Base-by-base conservation (phyloP, 2,888 invertebrate genomes). In the Agonopterix heracliana region DNA sequence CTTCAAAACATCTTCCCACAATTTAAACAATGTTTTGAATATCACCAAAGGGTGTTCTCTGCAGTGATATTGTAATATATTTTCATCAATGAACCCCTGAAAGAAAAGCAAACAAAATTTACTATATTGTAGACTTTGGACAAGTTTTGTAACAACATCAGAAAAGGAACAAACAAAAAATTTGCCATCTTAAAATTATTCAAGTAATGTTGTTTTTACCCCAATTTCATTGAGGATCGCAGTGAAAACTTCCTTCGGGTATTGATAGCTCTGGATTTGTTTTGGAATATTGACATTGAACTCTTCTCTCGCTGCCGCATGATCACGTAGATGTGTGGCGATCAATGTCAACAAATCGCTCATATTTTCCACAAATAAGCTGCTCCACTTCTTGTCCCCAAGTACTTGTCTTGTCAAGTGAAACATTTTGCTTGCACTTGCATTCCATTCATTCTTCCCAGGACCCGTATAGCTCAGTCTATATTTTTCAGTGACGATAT, bases 11-110 rank as follows among this genome's bases (percentile, higher is more conserved):
- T 81, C 81, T 13, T 80, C 71, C 71, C 89, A 89, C 1, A 92
- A 62, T 46, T 78, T 70, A 45, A 90, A 73, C 12, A 92, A 64
- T 50, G 91, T 78, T 61, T 84, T 85, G 54, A 92, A 90, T 47
- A 93, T 63, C n/a, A 79, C 72, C 40, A 81, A 62, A 3, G 90
- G 90, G 57, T 79, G 81, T 45, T 87, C 78, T 58, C 73, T 72
- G 56, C 85, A 87, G 1, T 89, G 76, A 62, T 76, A 89, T 42
- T 64, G 71, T 68, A 78, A 75, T 35, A 76, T 73, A 52, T 71
- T 73, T 17, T 69, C 71, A 46, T 76, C 82, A 10, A 78, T 79
- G 26, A 70, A 62, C 48, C 76, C 81, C 85, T 81, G 65, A 44
- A 66, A 74, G 8, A 44, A 44, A 34, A 44, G 9, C 8, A 45